phyloP scores from a whole-genome alignment of 2,797 vertebrate genomes.

The Manis crassicaudata region DNA sequence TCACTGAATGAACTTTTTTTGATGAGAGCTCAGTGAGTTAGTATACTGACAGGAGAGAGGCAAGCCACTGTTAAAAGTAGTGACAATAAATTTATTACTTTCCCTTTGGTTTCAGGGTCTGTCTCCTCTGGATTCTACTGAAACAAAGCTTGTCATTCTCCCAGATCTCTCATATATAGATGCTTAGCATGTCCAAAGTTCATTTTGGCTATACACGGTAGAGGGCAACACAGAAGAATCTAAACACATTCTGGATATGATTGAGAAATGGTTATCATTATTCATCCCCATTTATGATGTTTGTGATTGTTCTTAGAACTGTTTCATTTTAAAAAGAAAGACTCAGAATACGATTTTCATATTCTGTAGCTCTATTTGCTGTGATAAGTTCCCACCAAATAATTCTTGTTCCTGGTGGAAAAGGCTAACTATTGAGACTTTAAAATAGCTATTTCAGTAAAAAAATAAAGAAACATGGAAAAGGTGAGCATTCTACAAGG shows the following conservation, averaged over 20 bases:
- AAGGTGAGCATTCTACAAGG: conserved; percentile 19
- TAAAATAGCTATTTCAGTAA: background rate
- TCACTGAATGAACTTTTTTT: conserved; percentile 43
- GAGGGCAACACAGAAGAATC: background rate
- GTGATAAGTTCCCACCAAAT: background rate
- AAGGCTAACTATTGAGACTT: conserved; percentile 8
- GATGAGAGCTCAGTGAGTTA: background rate
- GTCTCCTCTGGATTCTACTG: background rate
- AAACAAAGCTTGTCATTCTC: background rate
- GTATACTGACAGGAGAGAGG: background rate
- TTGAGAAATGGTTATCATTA: background rate
- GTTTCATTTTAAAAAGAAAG: background rate
- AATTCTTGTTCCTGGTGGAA: background rate
- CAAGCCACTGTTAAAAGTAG: background rate
- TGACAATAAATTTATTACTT: background rate
- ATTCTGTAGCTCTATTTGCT: background rate
- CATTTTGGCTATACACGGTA: background rate
- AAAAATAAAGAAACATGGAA: background rate
- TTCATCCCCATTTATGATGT: background rate
- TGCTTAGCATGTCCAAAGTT: background rate
- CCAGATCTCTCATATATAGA: background rate
- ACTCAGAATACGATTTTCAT: background rate
- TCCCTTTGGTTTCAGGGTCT: conserved; percentile 3
- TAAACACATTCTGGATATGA: conserved; percentile 1
- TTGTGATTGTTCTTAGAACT: background rate